Percentiles rank a stretch among this genome's conserved stretches.
These are phyloP conservation scores for Origma solitaria DNA, from an alignment of 2,113 vertebrate species.

Conservation along the genomic window DNA sequence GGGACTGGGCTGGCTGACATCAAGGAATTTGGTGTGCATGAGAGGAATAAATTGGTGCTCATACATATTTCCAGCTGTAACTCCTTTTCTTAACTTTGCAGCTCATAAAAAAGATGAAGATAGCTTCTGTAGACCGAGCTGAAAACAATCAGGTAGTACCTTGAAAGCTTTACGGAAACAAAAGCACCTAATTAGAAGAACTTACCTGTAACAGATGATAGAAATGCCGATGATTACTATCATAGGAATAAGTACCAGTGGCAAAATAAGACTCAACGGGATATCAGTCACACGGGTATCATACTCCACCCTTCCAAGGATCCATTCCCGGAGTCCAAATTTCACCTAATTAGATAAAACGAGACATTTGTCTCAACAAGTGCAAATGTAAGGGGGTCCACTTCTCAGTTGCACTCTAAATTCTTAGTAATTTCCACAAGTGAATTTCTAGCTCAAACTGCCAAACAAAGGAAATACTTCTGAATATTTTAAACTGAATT, in stretches of 20 bases:
- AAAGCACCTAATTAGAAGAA: not conserved
- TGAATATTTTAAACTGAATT: not conserved
- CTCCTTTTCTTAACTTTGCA: not conserved
- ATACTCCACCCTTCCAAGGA: constrained; percentile 85
- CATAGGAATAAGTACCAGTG: constrained; percentile 90
- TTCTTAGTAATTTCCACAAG: not conserved
- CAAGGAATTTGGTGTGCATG: not conserved
- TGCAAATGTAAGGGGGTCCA: not conserved
- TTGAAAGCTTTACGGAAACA: not conserved
- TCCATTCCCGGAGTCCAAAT: constrained; percentile 88
- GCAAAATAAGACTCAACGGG: constrained; percentile 87
- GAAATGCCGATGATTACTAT: constrained; percentile 82
- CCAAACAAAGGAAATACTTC: constrained; percentile 7
- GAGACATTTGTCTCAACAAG: not conserved
- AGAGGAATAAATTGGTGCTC: constrained; percentile 19
- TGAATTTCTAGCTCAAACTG: not conserved
- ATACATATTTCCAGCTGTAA: not conserved
- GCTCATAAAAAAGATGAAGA: not conserved
- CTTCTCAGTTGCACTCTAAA: not conserved
- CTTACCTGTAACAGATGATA: constrained; percentile 92
- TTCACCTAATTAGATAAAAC: constrained; percentile 76
- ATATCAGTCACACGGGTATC: constrained; percentile 77
- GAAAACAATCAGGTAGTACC: not conserved
- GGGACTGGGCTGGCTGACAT: not conserved
- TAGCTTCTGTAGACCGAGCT: not conserved